Percentiles rank a stretch among this genome's conserved stretches.
These are phyloP conservation scores for Brevipalpus yothersi DNA, from an alignment of 1,140 invertebrate species.

Conservation along the genomic window DNA sequence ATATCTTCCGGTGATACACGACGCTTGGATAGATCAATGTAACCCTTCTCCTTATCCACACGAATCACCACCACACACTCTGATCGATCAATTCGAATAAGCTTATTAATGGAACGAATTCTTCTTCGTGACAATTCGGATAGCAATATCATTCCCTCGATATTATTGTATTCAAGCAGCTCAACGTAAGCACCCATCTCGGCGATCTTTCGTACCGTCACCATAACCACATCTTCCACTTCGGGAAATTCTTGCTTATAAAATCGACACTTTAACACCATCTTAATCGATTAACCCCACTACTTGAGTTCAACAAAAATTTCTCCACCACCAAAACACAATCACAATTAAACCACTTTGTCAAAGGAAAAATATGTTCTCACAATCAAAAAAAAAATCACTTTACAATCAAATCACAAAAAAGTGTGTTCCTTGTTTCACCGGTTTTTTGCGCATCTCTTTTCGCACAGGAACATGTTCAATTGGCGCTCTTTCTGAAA, in stretches of 20 bases:
- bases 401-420: no score
- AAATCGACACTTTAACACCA: constrained; percentile 46
- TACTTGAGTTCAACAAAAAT: no score
- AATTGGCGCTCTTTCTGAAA: no score
- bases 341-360: no score
- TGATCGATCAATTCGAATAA: constrained; percentile 91
- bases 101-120: constrained; percentile 97
- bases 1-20: constrained; percentile 94
- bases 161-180: constrained; percentile 93
- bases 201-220: constrained; percentile 89
- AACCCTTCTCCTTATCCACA: constrained; percentile 98
- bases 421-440: no score
- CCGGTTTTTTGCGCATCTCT: no score
- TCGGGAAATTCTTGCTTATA: constrained; percentile 95
- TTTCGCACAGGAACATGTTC: no score
- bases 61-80: constrained; percentile 98
- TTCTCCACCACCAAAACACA: no score
- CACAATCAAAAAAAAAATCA: no score
- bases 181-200: constrained; percentile 99
- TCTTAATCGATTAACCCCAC: no score
- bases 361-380: no score
- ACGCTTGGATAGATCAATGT: constrained; percentile 97
- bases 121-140: constrained; percentile 79
- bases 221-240: constrained; percentile 98
- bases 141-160: constrained; percentile 83